phyloP scores from a whole-genome alignment of 2,113 vertebrate species.

The Cyanistes caeruleus region DNA sequence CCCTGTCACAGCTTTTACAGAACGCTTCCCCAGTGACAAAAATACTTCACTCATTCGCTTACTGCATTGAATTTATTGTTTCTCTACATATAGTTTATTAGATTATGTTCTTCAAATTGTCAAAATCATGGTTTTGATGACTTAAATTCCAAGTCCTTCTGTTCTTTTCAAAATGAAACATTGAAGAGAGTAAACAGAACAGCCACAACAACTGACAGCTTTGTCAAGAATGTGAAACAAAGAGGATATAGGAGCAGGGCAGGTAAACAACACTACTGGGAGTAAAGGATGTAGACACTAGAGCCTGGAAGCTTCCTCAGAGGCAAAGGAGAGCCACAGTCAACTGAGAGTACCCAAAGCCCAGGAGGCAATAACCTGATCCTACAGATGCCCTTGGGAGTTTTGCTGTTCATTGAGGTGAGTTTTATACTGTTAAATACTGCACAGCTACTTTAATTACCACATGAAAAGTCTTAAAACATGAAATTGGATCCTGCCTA shows the following conservation, averaged over 20 bases:
- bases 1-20: not conserved
- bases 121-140: not conserved
- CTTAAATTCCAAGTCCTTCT: not conserved
- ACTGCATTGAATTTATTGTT: not conserved
- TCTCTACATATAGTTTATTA: not conserved
- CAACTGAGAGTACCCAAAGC: not conserved
- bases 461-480: not conserved
- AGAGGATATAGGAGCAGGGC: not conserved
- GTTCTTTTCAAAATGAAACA: not conserved
- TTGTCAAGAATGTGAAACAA: not conserved
- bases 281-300: not conserved
- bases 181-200: not conserved
- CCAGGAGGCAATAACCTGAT: not conserved
- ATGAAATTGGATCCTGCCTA: not conserved
- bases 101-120: not conserved
- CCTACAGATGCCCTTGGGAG: not conserved
- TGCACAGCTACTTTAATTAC: not conserved
- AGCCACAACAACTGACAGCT: not conserved
- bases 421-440: not conserved
- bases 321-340: not conserved
- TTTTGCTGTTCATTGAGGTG: not conserved
- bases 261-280: fast-evolving
- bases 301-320: not conserved
- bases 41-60: not conserved
- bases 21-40: not conserved